Percentiles rank a stretch among this genome's conserved stretches.
Evolutionary conservation across 2,888 invertebrate genomes (phyloP).

Genomic region (Pachydiplax longipennis): DNA sequence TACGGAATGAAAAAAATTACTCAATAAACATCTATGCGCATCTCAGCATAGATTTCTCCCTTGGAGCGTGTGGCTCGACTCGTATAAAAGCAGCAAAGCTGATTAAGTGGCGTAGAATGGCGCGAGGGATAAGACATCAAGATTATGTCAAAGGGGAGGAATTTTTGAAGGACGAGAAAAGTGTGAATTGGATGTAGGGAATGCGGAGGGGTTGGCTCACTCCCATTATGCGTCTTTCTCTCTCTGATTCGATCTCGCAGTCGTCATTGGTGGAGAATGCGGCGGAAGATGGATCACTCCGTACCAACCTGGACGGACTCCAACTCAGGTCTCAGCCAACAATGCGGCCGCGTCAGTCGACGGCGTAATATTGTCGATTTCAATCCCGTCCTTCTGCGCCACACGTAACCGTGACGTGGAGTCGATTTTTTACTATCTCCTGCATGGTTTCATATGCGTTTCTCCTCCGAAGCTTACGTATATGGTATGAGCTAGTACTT

Average conservation of each 20-base stretch:
- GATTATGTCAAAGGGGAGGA: background rate
- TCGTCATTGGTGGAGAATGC: background rate
- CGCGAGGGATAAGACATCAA: too few species aligned
- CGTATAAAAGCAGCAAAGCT: background rate
- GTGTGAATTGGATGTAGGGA: background rate
- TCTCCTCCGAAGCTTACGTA: too few species aligned
- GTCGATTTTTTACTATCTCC: background rate
- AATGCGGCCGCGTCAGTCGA: background rate
- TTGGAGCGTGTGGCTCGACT: background rate
- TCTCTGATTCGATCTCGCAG: background rate
- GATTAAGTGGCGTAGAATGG: background rate
- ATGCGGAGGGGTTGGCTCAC: background rate
- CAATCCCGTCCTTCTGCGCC: background rate
- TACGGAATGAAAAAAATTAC: too few species aligned
- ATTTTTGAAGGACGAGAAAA: background rate
- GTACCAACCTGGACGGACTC: background rate
- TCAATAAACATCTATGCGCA: too few species aligned
- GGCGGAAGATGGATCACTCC: background rate
- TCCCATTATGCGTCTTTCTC: background rate
- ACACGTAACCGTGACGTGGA: background rate
- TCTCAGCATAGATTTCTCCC: too few species aligned
- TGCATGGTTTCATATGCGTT: background rate
- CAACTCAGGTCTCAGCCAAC: background rate
- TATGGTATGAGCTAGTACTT: too few species aligned
- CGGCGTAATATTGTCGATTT: background rate